Evolutionary conservation across 2,113 vertebrate genomes (phyloP), one percentile per base, ranked within the genome.

Genomic region (Thinocorus orbignyianus): DNA sequence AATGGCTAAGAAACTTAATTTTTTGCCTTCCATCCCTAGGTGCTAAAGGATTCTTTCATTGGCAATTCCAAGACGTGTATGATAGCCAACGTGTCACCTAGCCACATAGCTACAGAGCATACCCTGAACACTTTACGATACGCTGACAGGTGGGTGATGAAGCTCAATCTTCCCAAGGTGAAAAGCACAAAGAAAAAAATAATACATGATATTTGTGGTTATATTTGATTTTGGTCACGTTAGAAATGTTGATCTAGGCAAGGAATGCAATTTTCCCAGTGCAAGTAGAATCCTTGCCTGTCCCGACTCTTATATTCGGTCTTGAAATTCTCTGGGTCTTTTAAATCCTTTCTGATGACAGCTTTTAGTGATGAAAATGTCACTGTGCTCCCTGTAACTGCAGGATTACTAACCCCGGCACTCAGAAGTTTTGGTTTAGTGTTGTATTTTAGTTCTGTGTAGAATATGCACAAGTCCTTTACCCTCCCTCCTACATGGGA

Each of bases 1-100:
- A 57, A 30, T 22, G 83, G 20, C 60, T 79, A 54, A 86, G 52
- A 74, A 58, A 35, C 11, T 17, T 73, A 7, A 7, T 39, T 24
- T 60, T 95, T 66, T 79, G 26, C 17, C 16, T 82, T 80, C 16
- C 17, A 54, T 69, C 80, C 83, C 25, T 57, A 99, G 99, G 99
- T 99, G 88, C 97, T 99, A 62, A 99, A 99, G 94, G 98, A 99
- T 95, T 99, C 99, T n/a, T 99, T 99, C 97, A 97, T 99, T 58
- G 99, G 99, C 58, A 98, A 99, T 95, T 99, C 99, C 65, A 99
- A 98, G 98, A 99, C 99, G 0, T 99, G 99, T 88, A 99, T 99
- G 99, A 99, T 99, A 41, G 99, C 99, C 70, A 99, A 99, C 73
- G 98, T 99, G 73, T 99, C 99, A 44, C 99, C 99, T 2, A 98